Percentiles rank a stretch among this genome's conserved stretches.
phyloP scores from a whole-genome alignment of 1,140 invertebrate species.

The Ditylenchus dipsaci region DNA sequence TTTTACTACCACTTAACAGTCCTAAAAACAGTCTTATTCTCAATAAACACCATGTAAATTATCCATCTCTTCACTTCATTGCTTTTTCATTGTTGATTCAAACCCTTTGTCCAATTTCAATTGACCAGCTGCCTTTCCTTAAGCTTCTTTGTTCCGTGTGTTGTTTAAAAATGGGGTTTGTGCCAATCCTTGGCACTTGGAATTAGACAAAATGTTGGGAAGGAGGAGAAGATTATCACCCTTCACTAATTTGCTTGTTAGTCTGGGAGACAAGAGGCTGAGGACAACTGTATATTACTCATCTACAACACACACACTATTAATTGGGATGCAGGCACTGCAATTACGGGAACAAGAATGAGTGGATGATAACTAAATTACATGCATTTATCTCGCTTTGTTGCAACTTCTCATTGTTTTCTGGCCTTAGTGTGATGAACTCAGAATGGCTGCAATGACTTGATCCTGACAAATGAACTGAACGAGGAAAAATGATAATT shows the following conservation, averaged over 20 bases:
- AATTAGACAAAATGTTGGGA: not conserved
- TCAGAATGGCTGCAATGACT: too few relatives aligned
- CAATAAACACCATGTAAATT: too few relatives aligned
- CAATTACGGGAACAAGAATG: not conserved
- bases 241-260: not conserved
- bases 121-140: not conserved
- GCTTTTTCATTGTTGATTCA: too few relatives aligned
- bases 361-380: constrained; percentile 6
- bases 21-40: too few relatives aligned
- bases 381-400: constrained; percentile 1
- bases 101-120: not conserved
- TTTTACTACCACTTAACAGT: too few relatives aligned
- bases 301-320: not conserved
- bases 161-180: not conserved
- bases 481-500: too few relatives aligned
- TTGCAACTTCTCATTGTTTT: too few relatives aligned
- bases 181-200: not conserved
- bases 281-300: constrained; percentile 1
- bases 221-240: not conserved
- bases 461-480: too few relatives aligned
- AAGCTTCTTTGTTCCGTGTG: not conserved
- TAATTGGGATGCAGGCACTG: not conserved
- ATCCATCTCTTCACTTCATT: too few relatives aligned
- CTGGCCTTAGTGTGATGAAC: too few relatives aligned
- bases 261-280: not conserved